Conservation (phyloP, 2,797 vertebrate species). For the Enteromius thamalakanensis region DNA sequence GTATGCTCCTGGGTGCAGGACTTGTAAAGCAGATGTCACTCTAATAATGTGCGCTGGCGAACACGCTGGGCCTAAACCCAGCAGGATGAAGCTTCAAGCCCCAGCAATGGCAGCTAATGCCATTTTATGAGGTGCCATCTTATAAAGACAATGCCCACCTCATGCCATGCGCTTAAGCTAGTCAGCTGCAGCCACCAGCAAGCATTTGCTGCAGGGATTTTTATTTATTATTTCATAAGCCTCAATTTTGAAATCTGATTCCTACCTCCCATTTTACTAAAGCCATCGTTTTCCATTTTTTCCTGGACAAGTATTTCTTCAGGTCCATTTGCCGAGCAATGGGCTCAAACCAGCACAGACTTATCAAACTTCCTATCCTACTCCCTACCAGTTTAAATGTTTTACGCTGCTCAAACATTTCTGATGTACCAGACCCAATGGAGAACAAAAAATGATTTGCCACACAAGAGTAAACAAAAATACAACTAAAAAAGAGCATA, state of each 20-base stretch:
- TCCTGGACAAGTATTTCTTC: slow-evolving; percentile 60
- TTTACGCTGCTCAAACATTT: background rate
- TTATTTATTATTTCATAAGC: slow-evolving; percentile 95
- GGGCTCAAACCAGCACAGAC: slow-evolving; percentile 35
- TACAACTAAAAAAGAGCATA: background rate
- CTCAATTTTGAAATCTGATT: slow-evolving; percentile 86
- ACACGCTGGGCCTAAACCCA: slow-evolving; percentile 87
- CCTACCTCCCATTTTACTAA: slow-evolving; percentile 78
- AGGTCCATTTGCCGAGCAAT: slow-evolving; percentile 40
- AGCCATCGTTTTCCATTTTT: slow-evolving; percentile 58
- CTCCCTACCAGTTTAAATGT: too few species aligned
- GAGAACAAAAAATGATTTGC: background rate
- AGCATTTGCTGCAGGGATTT: slow-evolving; percentile 87
- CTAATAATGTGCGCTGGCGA: slow-evolving; percentile 94
- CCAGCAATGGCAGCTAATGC: slow-evolving; percentile 91
- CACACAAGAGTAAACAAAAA: background rate
- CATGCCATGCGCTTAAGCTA: slow-evolving; percentile 84
- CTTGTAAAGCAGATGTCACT: slow-evolving; percentile 94
- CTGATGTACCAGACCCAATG: too few species aligned
- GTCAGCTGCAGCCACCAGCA: slow-evolving; percentile 83
- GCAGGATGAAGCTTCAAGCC: slow-evolving; percentile 90
- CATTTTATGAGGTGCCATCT: slow-evolving; percentile 94
- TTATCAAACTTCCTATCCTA: background rate
- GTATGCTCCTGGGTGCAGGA: slow-evolving; percentile 89
- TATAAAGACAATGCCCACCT: slow-evolving; percentile 84